phyloP scores from a whole-genome alignment of 2,797 vertebrate genomes.

The Trematomus bernacchii region DNA sequence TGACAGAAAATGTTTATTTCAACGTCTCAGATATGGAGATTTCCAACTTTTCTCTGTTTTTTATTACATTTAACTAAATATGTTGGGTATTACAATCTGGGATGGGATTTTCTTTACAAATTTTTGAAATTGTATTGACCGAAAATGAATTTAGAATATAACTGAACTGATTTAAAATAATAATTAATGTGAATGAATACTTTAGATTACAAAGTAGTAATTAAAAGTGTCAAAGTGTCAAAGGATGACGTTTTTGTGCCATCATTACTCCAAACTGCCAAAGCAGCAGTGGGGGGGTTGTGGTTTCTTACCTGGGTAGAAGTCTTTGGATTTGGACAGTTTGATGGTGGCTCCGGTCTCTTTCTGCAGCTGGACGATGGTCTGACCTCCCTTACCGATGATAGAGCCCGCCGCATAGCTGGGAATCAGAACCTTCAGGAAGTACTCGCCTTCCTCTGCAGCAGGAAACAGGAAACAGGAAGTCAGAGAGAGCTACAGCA shows the following conservation, averaged over 20 bases:
- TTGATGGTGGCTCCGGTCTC: constrained; percentile 96
- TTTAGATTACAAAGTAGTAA: neutral
- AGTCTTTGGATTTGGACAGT: constrained; percentile 97
- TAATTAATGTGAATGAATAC: neutral
- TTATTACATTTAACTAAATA: too few species aligned
- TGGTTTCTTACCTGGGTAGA: constrained; percentile 90
- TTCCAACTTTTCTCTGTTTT: too few species aligned
- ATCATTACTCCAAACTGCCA: constrained; percentile 14
- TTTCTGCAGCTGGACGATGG: constrained; percentile 95
- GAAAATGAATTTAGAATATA: too few species aligned
- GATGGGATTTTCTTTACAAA: too few species aligned
- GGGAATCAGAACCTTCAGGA: constrained; percentile 96
- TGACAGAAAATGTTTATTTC: too few species aligned
- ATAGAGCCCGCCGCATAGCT: constrained; percentile 96
- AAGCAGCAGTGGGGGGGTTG: accelerated
- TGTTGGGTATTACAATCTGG: too few species aligned
- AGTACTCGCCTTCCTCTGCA: constrained; percentile 93
- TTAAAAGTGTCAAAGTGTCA: neutral
- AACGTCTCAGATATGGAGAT: too few species aligned
- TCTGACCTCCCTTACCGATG: constrained; percentile 95
- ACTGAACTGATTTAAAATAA: neutral
- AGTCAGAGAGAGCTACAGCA: constrained; percentile 58
- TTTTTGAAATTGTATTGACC: too few species aligned
- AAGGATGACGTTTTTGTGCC: constrained; percentile 1
- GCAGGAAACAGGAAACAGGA: constrained; percentile 78